phyloP scores from a whole-genome alignment of 2,888 invertebrate genomes.

The Plagiodera versicolora region DNA sequence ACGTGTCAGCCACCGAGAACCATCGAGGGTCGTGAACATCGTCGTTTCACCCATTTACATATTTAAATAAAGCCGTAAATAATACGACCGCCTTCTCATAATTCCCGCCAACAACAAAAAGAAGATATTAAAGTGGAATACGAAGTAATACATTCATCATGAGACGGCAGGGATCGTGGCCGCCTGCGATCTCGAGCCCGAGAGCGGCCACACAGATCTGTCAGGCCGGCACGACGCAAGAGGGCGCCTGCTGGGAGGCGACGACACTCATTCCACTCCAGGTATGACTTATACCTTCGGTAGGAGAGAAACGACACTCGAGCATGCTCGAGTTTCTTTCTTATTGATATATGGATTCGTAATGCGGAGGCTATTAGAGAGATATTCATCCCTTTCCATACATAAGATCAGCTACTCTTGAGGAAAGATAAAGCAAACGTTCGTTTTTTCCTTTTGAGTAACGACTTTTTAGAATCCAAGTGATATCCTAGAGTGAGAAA shows the following conservation, averaged over 20 bases:
- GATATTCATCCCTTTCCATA: too few species aligned
- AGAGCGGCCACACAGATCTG: slow-evolving; percentile 45
- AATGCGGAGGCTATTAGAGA: neutral
- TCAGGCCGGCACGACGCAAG: slow-evolving; percentile 44
- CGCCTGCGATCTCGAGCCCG: slow-evolving; percentile 21
- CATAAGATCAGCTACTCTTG: too few species aligned
- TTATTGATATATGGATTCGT: neutral
- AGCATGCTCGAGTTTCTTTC: neutral
- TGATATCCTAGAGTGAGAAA: too few species aligned
- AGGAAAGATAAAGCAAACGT: too few species aligned
- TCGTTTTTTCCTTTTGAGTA: too few species aligned
- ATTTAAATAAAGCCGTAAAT: slow-evolving; percentile 25
- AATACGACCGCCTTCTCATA: slow-evolving; percentile 22
- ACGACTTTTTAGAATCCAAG: too few species aligned
- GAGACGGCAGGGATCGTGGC: slow-evolving; percentile 41
- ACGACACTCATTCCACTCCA: slow-evolving; percentile 42
- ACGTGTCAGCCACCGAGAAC: neutral
- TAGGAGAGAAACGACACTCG: slow-evolving; percentile 12
- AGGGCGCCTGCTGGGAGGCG: slow-evolving; percentile 49
- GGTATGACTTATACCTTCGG: slow-evolving; percentile 34
- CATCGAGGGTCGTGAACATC: neutral
- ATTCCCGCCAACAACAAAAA: slow-evolving; percentile 26
- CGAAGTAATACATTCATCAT: slow-evolving; percentile 31
- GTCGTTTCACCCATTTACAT: slow-evolving; percentile 17
- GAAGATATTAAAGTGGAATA: slow-evolving; percentile 29